Evolutionary conservation across 2,888 invertebrate species (phyloP).

Genomic region (Chloroclysta siterata): DNA sequence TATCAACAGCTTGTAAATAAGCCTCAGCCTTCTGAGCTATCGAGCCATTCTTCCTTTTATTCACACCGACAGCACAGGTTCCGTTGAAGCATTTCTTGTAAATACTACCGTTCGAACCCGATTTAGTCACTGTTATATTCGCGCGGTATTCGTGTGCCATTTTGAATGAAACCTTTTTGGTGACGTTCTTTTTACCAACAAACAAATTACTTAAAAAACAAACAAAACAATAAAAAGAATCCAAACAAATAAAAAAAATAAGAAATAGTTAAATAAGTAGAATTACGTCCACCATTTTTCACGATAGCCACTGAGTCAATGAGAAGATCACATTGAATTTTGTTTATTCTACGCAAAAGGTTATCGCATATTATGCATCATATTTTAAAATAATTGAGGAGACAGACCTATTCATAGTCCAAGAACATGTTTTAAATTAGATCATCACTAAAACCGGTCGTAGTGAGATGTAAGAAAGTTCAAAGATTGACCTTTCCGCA

Average conservation of each 20-base stretch:
- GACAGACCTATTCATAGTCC: constrained; percentile 11
- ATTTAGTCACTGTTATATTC: constrained; percentile 63
- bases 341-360: constrained; percentile 54
- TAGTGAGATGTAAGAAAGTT: background rate
- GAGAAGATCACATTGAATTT: constrained; percentile 37
- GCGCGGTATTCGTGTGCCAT: constrained; percentile 68
- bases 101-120: constrained; percentile 65
- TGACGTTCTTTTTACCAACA: background rate
- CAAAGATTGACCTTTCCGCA: background rate
- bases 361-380: constrained; percentile 51
- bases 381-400: constrained; percentile 23
- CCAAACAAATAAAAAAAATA: background rate
- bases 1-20: constrained; percentile 70
- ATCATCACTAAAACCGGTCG: constrained; percentile 50
- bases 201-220: background rate
- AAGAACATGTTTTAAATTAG: constrained; percentile 39
- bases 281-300: constrained; percentile 32
- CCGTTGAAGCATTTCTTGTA: constrained; percentile 65
- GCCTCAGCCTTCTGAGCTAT: constrained; percentile 72
- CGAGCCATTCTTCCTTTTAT: constrained; percentile 57
- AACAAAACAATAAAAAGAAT: background rate
- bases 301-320: constrained; percentile 44
- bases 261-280: constrained; percentile 1
- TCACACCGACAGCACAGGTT: constrained; percentile 62
- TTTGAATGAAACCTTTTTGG: constrained; percentile 33